Percentiles rank a stretch among this genome's conserved stretches.
Evolutionary conservation across 2,797 vertebrate genomes (phyloP).

Genomic region (Lepilemur ruficaudatus): DNA sequence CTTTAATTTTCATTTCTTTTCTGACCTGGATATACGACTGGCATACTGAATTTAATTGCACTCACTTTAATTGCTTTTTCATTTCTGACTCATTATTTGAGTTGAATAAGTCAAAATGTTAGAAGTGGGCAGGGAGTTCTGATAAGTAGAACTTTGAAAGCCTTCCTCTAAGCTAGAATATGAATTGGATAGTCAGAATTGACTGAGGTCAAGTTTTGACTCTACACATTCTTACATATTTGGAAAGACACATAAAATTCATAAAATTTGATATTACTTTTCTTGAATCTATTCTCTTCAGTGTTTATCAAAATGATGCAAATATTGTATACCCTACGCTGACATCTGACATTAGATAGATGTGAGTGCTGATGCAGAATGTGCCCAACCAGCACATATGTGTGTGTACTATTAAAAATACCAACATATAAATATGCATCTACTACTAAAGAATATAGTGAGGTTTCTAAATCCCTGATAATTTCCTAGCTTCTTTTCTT

Average conservation of each 20-base stretch:
- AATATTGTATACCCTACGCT: not conserved
- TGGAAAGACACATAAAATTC: not conserved
- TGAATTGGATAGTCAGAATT: not conserved
- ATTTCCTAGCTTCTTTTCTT: not conserved
- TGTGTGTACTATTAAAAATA: not conserved
- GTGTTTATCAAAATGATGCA: not conserved
- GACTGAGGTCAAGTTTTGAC: not conserved
- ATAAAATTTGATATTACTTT: not conserved
- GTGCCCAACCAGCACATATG: not conserved
- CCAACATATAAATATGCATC: not conserved
- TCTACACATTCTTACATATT: conserved; percentile 2
- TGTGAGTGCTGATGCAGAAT: not conserved
- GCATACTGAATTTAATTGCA: conserved; percentile 49
- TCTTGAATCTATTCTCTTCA: not conserved
- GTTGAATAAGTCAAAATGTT: conserved; percentile 71
- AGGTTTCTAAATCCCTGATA: not conserved
- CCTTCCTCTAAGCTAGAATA: not conserved
- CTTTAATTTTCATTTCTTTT: conserved; percentile 61
- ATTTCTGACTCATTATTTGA: conserved; percentile 66
- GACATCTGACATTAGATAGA: not conserved
- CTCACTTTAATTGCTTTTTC: conserved; percentile 40
- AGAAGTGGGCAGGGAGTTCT: conserved; percentile 47
- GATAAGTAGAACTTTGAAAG: conserved; percentile 40
- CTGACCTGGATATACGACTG: conserved; percentile 62
- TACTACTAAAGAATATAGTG: not conserved